Conservation (phyloP, 2,113 vertebrate species). For the Tympanuchus pallidicinctus region DNA sequence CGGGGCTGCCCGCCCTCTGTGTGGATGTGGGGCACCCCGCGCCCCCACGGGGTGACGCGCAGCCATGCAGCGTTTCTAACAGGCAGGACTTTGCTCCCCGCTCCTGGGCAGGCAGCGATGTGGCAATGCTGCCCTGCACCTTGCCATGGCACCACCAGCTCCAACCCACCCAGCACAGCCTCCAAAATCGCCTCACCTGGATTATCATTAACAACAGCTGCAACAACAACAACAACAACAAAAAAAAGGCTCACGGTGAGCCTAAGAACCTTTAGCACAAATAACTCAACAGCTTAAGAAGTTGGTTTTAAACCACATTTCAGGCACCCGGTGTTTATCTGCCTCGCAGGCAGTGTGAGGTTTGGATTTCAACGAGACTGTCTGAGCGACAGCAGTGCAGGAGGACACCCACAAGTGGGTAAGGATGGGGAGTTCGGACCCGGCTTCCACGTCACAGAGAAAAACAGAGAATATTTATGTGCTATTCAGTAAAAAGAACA, state of each 20-base stretch:
- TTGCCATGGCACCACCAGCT: not conserved
- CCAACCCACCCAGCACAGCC: rapidly evolving
- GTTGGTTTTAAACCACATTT: not conserved
- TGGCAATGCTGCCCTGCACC: not conserved
- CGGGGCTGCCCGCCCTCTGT: not conserved
- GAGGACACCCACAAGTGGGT: not conserved
- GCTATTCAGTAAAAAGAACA: not conserved
- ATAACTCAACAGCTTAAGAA: not conserved
- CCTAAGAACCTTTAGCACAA: not conserved
- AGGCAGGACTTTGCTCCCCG: not conserved
- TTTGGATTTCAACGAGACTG: not conserved
- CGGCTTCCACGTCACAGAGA: not conserved
- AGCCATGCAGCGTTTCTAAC: not conserved
- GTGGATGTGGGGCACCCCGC: rapidly evolving
- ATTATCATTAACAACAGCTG: not conserved
- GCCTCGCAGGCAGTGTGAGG: rapidly evolving
- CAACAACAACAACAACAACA: rapidly evolving
- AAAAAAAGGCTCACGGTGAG: rapidly evolving
- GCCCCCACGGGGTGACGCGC: not conserved
- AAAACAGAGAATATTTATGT: not conserved
- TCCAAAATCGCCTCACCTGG: not conserved
- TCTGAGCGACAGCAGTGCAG: not conserved
- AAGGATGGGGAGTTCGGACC: not conserved
- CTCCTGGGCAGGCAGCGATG: not conserved
- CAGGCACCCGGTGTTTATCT: rapidly evolving